Conservation (phyloP, 2,797 vertebrate genomes). For the Melanotaenia parkinsoni region DNA sequence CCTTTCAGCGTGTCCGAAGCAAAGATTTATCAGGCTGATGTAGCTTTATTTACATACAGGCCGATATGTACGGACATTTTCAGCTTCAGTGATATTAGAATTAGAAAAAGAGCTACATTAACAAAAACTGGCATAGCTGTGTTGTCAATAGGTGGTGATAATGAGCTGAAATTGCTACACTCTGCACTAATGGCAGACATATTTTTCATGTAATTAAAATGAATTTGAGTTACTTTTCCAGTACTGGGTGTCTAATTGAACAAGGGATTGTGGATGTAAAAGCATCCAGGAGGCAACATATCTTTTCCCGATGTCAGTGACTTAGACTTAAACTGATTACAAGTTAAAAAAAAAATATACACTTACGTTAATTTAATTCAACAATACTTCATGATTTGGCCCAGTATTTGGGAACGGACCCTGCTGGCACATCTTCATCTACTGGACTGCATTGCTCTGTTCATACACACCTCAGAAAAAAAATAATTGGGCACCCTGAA, state of each 20-base stretch:
- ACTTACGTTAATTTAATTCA: constrained; percentile 31
- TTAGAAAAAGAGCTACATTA: constrained; percentile 32
- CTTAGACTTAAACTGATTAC: constrained; percentile 27
- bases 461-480: constrained; percentile 29
- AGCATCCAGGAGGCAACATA: constrained; percentile 24
- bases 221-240: constrained; percentile 40
- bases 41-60: constrained; percentile 4
- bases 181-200: constrained; percentile 29
- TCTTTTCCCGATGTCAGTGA: constrained; percentile 22
- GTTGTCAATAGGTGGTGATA: constrained; percentile 31
- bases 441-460: neutral
- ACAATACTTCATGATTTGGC: neutral
- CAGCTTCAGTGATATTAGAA: constrained; percentile 22
- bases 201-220: constrained; percentile 54
- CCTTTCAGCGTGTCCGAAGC: constrained; percentile 20
- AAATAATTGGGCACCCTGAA: constrained; percentile 15
- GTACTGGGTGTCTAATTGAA: constrained; percentile 31
- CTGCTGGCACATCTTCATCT: neutral
- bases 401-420: constrained; percentile 1
- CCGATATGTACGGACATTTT: constrained; percentile 1
- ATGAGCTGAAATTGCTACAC: constrained; percentile 36
- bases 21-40: constrained; percentile 9
- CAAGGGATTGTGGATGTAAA: constrained; percentile 28
- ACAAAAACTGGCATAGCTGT: neutral
- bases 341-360: constrained; percentile 8